A percentile compares a stretch with the other conserved stretches of the same genome.
Conservation (phyloP, 2,113 vertebrate species). For the Seriola quinqueradiata region DNA sequence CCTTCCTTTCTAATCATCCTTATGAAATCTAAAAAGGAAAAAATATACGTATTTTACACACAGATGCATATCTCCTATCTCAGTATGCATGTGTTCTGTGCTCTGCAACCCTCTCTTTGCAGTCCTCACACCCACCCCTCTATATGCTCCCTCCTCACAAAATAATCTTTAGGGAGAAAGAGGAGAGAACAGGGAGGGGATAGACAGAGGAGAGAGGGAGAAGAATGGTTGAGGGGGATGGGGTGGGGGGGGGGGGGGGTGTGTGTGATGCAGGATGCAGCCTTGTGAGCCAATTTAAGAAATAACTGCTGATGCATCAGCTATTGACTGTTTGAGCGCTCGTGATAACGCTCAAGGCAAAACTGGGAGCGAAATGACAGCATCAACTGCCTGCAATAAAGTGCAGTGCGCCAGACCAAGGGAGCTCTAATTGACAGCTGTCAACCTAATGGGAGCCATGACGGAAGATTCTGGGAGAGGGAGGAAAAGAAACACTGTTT, state of each 20-base stretch:
- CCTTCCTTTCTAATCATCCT: no score
- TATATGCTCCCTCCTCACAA: conserved; percentile 89
- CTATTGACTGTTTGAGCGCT: conserved; percentile 95
- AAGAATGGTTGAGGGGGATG: conserved; percentile 33
- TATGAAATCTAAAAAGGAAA: no score
- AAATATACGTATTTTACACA: neutral
- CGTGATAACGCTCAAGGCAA: conserved; percentile 96
- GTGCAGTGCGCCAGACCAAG: conserved; percentile 94
- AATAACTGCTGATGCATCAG: conserved; percentile 99
- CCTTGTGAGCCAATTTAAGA: conserved; percentile 96
- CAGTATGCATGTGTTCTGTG: conserved; percentile 56
- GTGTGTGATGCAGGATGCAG: conserved; percentile 85
- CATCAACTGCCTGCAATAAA: conserved; percentile 96
- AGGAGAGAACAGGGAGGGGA: conserved; percentile 64
- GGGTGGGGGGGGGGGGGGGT: conserved; percentile 36
- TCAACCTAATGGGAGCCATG: conserved; percentile 95
- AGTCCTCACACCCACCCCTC: conserved; percentile 81
- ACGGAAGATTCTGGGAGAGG: conserved; percentile 91
- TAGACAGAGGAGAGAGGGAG: conserved; percentile 54
- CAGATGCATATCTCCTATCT: neutral
- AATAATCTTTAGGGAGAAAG: conserved; percentile 89
- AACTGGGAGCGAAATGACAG: conserved; percentile 97
- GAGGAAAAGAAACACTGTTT: conserved; percentile 88
- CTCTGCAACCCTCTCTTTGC: conserved; percentile 76
- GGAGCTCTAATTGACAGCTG: conserved; percentile 97